phyloP scores from a whole-genome alignment of 2,888 invertebrate genomes.

The Coelinius sp. region DNA sequence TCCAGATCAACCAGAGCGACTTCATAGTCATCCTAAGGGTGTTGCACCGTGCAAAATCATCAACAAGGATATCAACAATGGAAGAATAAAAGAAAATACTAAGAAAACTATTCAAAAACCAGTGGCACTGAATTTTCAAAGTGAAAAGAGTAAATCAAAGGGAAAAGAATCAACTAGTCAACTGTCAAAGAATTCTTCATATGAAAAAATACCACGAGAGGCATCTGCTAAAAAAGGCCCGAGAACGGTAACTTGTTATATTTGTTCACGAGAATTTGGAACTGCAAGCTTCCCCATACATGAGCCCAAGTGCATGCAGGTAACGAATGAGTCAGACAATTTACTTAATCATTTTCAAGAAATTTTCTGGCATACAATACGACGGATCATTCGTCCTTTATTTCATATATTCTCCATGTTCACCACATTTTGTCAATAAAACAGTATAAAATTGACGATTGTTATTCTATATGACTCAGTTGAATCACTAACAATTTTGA shows the following conservation, averaged over 20 bases:
- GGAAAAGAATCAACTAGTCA: slow-evolving; percentile 21
- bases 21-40: slow-evolving; percentile 74
- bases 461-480: background rate
- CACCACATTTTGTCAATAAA: background rate
- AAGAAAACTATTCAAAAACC: slow-evolving; percentile 73
- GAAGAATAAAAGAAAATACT: slow-evolving; percentile 55
- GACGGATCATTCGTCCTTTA: background rate
- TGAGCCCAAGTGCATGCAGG: slow-evolving; percentile 78
- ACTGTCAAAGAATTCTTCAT: slow-evolving; percentile 1
- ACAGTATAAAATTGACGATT: background rate
- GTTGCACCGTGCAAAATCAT: slow-evolving; percentile 11
- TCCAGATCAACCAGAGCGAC: slow-evolving; percentile 78
- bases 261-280: slow-evolving; percentile 79
- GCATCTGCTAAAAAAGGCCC: slow-evolving; percentile 52
- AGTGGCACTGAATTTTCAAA: slow-evolving; percentile 71
- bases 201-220: slow-evolving; percentile 1
- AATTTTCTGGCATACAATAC: background rate
- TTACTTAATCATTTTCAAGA: slow-evolving; percentile 36
- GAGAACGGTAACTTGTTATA: slow-evolving; percentile 74
- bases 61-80: slow-evolving; percentile 46
- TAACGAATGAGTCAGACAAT: slow-evolving; percentile 52
- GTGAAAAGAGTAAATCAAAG: slow-evolving; percentile 54
- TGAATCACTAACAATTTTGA: background rate
- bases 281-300: slow-evolving; percentile 78
- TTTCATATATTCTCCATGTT: background rate